Percentiles rank a stretch among this genome's conserved stretches.
These are phyloP conservation scores for Pollenia griseotomentosa DNA, from an alignment of 2,888 invertebrate species.

Conservation along the genomic window DNA sequence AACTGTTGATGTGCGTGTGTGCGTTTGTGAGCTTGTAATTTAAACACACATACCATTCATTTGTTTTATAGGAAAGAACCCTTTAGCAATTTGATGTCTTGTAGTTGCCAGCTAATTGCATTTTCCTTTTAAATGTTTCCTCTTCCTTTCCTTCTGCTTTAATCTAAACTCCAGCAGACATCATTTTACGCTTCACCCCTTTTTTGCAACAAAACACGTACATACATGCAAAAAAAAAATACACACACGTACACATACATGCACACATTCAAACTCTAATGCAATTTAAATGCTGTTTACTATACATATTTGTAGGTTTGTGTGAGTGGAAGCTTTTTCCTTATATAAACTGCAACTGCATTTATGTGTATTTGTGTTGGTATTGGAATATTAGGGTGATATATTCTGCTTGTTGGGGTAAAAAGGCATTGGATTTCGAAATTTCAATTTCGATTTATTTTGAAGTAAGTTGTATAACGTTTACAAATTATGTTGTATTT, in stretches of 20 bases:
- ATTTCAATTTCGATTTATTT: background rate
- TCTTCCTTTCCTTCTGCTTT: background rate
- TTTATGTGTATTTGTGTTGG: background rate
- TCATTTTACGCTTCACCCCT: constrained; percentile 5
- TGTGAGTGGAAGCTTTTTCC: background rate
- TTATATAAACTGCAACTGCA: background rate
- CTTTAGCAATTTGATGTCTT: constrained; percentile 61
- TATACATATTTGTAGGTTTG: background rate
- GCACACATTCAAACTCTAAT: background rate
- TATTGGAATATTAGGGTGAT: constrained; percentile 12
- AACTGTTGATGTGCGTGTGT: background rate
- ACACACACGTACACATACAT: background rate
- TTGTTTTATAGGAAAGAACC: background rate
- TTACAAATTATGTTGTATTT: background rate
- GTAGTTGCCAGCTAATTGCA: constrained; percentile 79
- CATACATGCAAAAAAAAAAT: background rate
- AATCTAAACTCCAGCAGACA: background rate
- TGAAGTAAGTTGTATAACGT: background rate
- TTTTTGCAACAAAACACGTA: background rate
- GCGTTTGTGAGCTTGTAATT: background rate
- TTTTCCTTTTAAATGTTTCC: constrained; percentile 76
- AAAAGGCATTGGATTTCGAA: background rate
- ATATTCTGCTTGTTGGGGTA: background rate
- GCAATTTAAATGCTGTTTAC: constrained; percentile 19
- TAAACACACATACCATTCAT: background rate